phyloP scores from a whole-genome alignment of 2,113 vertebrate species.

The Poecile atricapillus region DNA sequence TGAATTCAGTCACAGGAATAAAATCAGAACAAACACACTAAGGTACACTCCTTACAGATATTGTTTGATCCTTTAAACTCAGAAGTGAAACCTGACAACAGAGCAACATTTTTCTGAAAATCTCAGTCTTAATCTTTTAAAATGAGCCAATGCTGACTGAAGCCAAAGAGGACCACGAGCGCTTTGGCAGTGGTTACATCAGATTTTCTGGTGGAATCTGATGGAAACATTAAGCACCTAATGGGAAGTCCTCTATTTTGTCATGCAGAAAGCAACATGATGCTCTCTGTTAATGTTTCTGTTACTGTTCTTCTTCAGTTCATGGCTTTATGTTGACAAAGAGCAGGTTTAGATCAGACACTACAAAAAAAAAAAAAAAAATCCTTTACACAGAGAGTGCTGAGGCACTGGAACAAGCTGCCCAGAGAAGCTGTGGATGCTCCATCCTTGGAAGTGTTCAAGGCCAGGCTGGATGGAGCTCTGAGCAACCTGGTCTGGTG shows the following conservation, averaged over 20 bases:
- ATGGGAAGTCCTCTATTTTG: background rate
- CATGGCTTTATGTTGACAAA: background rate
- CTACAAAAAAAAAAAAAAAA: background rate
- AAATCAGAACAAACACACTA: background rate
- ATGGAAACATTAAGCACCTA: rapidly evolving
- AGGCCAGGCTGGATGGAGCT: background rate
- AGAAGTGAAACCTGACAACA: background rate
- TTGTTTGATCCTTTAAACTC: background rate
- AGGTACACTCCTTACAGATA: background rate
- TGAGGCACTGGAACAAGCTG: background rate
- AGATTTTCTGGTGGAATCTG: background rate
- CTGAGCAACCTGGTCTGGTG: background rate
- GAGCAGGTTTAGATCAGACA: background rate
- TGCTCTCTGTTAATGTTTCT: background rate
- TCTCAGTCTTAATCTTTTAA: background rate
- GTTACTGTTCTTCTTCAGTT: background rate
- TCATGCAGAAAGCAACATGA: background rate
- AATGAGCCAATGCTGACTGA: background rate
- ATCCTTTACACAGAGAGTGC: background rate
- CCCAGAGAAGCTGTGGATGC: background rate
- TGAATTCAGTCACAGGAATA: background rate
- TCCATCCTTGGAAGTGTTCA: background rate
- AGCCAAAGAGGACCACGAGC: background rate
- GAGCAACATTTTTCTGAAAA: background rate
- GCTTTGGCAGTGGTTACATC: background rate